Evolutionary conservation across 2,888 invertebrate genomes (phyloP), one percentile per base, ranked within the genome.

Genomic region (Quadroppia sp.): DNA sequence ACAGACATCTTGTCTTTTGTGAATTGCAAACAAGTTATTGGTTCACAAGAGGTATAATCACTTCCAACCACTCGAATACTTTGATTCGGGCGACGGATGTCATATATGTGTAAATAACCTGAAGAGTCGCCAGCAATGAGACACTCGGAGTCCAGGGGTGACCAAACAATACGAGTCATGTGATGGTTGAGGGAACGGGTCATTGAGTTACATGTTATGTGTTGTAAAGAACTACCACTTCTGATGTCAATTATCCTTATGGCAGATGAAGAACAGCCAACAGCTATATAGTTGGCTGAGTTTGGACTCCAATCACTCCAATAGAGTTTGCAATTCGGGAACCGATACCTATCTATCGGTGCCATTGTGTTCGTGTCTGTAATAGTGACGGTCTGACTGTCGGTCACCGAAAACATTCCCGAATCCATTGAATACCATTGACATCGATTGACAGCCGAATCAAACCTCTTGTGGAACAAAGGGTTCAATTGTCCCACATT

Each of bases 61-160:
- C 64, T 42, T 11, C 56, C 70, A 6, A 64, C 40, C 15, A 61
- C 40, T 59, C 69, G 56, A 32, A 72, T 25, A 40, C 50, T n/a
- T 32, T 42, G n/a, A 6, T 70, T 71, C 9, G 74, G 32, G 2
- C 45, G 36, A 20, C 76, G 72, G 30, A 74, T 76, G 56, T 76
- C 76, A 71, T 73, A 76, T 15, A 76, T 25, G 28, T 72, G 71
- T 15, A 76, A 45, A 32, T 48, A 74, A 28, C 76, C 76, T 7
- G 67, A 61, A 20, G 72, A 71, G 53, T 75, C 75, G 42, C 74
- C 76, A 3, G 71, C 72, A 75, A 76, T 72, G 20, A 76, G 48
- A 59, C 76, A 76, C 23, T 74, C 71, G n/a, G 53, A 23, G 48
- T 76, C 76, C 7, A 75, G 23, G 4, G 74, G 75, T 36, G 74